A percentile compares a stretch with the other conserved stretches of the same genome.
phyloP scores from a whole-genome alignment of 2,797 vertebrate species.

The Chrosomus eos region DNA sequence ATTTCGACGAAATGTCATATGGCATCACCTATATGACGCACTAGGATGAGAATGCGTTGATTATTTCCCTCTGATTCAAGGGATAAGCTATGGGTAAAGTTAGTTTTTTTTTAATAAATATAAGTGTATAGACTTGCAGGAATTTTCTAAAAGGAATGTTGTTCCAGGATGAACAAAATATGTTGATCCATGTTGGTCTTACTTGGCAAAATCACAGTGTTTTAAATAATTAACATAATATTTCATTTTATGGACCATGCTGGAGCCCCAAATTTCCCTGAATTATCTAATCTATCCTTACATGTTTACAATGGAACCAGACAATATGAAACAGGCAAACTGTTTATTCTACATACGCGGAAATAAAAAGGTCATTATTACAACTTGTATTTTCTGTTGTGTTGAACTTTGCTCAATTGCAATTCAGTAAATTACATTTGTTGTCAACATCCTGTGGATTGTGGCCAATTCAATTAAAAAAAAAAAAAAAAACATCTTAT shows the following conservation, averaged over 20 bases:
- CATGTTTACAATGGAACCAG: neutral
- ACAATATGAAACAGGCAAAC: neutral
- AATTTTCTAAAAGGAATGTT: neutral
- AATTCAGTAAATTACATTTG: neutral
- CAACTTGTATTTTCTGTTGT: neutral
- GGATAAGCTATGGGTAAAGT: too few relatives aligned
- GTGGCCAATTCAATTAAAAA: neutral
- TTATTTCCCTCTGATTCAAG: too few relatives aligned
- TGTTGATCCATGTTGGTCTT: too few relatives aligned
- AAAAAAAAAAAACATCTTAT: neutral
- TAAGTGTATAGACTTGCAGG: too few relatives aligned
- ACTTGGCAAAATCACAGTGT: too few relatives aligned
- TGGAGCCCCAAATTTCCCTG: neutral
- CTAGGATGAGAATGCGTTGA: too few relatives aligned
- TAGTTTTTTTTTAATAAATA: too few relatives aligned
- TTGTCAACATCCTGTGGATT: neutral
- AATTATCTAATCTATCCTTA: neutral
- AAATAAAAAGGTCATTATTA: neutral
- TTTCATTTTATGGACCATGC: neutral
- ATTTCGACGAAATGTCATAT: too few relatives aligned
- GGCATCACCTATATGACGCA: too few relatives aligned
- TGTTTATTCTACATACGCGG: neutral
- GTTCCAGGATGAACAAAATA: neutral
- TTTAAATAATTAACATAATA: neutral
- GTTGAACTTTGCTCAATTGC: neutral